phyloP scores from a whole-genome alignment of 2,888 invertebrate genomes.

The Apantesis nais region DNA sequence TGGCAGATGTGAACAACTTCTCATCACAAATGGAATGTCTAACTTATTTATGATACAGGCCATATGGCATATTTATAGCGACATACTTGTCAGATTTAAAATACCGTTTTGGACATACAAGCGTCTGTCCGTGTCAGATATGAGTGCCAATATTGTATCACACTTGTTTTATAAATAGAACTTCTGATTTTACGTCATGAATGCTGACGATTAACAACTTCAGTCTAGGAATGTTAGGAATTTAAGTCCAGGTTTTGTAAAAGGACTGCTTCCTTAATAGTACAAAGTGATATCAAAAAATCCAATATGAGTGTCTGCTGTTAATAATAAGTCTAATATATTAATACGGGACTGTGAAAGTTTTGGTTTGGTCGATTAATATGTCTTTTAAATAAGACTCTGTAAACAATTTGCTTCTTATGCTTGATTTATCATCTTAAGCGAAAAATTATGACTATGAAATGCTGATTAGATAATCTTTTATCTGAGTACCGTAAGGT shows the following conservation, averaged over 20 bases:
- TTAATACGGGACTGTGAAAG: background rate
- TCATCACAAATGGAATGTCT: conserved; percentile 50
- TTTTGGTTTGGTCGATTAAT: background rate
- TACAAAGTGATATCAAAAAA: background rate
- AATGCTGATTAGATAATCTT: background rate
- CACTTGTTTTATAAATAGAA: conserved; percentile 39
- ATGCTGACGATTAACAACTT: background rate
- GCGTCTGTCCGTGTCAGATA: conserved; percentile 21
- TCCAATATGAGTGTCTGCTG: background rate
- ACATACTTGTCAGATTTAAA: conserved; percentile 22
- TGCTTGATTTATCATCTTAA: background rate
- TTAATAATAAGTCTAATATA: background rate
- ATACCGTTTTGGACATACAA: conserved; percentile 30
- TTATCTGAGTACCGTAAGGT: background rate
- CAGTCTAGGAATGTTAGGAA: conserved; percentile 22
- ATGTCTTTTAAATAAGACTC: background rate
- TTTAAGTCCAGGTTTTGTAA: too few species aligned
- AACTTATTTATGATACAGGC: conserved; percentile 41
- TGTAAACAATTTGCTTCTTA: background rate
- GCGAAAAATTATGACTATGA: background rate
- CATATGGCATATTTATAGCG: conserved; percentile 36
- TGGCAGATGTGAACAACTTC: conserved; percentile 48
- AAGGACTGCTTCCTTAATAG: background rate
- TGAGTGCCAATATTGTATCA: conserved; percentile 37
- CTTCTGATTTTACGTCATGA: conserved; percentile 10